Conservation (phyloP, 1,140 invertebrate genomes). For the Ooceraea biroi region DNA sequence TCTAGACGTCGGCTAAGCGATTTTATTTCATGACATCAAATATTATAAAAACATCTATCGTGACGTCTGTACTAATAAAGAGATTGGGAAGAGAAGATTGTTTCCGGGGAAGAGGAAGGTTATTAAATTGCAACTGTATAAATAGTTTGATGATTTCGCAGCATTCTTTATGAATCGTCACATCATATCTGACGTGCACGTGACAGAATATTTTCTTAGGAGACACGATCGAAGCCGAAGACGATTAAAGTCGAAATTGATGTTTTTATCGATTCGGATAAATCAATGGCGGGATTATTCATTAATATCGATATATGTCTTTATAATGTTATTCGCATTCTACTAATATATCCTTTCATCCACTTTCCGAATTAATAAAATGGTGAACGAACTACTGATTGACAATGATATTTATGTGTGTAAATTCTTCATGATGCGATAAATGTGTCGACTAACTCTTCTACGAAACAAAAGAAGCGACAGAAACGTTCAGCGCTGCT, state of each 20-base stretch:
- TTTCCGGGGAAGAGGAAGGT: no score
- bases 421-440: no score
- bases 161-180: constrained; percentile 49
- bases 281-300: constrained; percentile 78
- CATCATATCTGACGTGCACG: constrained; percentile 33
- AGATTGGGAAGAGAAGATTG: no score
- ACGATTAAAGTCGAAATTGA: constrained; percentile 67
- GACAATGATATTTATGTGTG: no score
- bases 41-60: no score
- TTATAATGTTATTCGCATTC: constrained; percentile 18
- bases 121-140: no score
- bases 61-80: no score
- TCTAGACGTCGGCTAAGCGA: no score
- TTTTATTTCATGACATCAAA: no score
- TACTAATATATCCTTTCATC: constrained; percentile 53
- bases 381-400: no score
- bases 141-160: background rate
- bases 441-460: background rate
- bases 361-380: no score
- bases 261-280: constrained; percentile 70
- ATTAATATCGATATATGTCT: constrained; percentile 64
- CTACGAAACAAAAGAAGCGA: constrained; percentile 7
- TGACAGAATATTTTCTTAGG: constrained; percentile 21
- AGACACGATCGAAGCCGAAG: constrained; percentile 34
- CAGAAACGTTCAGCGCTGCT: constrained; percentile 25